Base-by-base conservation (phyloP, 2,797 vertebrate genomes). In the Notolepis coatsorum region DNA sequence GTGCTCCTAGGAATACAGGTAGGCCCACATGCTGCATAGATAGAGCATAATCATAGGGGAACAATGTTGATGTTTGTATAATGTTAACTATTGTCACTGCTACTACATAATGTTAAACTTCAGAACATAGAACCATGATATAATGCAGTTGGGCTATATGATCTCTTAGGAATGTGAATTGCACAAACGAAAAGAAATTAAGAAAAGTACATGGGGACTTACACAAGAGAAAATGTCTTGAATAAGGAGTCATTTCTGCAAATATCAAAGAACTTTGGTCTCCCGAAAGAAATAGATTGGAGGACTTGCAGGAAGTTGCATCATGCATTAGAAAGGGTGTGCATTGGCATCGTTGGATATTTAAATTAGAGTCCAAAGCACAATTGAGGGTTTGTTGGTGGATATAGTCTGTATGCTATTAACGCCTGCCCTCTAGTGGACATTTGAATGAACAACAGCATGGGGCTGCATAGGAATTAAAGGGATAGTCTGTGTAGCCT, bases 261-360 rank as follows among this genome's bases (percentile, higher is more conserved):
- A 75, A 80, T 69, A 71, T 65, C 64, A 64, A 53, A 21, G 20
- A 37, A 63, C 61, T 45, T 63, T 58, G 55, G 54, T 61, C 56
- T 79, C 23, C 59, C 73, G 71, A 80, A 73, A 74, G 68, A 69
- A 71, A 61, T 39, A 47, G 28, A 57, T 57, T 61, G 65, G 62
- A 71, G 67, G 64, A 57, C 75, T 86, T 86, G 72, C 84, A 80
- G 6, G 23, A 49, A 25, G 60, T 86, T 86, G 77, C 84, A 86
- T 84, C 82, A 82, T 79, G 63, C 30, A 70, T 86, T 84, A 79
- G 68, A 71, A 77, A 61, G 65, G 7, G 54, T 35, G 39, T 27
- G 18, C 13, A 17, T 46, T 48, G 56, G 56, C 31, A 48, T 10
- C 17, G 13, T 2, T 42, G 4, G 17, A n/a, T 12, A n/a, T 31